Conservation (phyloP, 1,140 invertebrate species). For the Archegozetes longisetosus region DNA sequence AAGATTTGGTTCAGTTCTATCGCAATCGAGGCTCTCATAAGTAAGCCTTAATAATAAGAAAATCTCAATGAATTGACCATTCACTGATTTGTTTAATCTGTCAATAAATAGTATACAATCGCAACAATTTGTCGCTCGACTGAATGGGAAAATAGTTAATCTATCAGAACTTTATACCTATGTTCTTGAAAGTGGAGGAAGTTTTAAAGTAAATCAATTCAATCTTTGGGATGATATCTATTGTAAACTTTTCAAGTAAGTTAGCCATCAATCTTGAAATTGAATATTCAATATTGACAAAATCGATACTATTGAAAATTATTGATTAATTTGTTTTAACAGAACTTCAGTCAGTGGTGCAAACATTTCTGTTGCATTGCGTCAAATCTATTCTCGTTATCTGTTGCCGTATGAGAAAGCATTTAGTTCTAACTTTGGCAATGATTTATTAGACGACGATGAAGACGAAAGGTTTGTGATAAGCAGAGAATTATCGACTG, state of each 20-base stretch:
- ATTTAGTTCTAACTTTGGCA: background rate
- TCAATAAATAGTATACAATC: background rate
- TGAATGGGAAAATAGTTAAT: constrained; percentile 15
- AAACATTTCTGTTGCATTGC: constrained; percentile 16
- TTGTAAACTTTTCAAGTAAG: constrained; percentile 11
- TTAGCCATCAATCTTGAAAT: no score
- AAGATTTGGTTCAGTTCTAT: constrained; percentile 12
- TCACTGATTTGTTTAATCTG: background rate
- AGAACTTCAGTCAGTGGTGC: constrained; percentile 5
- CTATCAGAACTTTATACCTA: constrained; percentile 10
- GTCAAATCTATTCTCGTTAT: constrained; percentile 14
- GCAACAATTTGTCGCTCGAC: constrained; percentile 10
- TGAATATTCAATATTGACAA: no score
- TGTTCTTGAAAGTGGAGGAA: constrained; percentile 16
- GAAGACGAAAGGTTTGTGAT: constrained; percentile 2
- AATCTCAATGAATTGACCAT: background rate
- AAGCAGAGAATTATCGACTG: no score
- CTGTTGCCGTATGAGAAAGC: constrained; percentile 14
- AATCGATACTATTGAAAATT: no score
- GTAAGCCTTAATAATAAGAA: background rate
- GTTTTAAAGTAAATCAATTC: constrained; percentile 14
- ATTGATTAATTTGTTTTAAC: background rate
- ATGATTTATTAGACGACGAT: constrained; percentile 8
- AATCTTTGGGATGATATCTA: constrained; percentile 16
- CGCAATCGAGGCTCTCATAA: constrained; percentile 10